Percentiles rank a stretch among this genome's conserved stretches.
Conservation (phyloP, 2,888 invertebrate genomes). For the Leptogaster cylindrica region DNA sequence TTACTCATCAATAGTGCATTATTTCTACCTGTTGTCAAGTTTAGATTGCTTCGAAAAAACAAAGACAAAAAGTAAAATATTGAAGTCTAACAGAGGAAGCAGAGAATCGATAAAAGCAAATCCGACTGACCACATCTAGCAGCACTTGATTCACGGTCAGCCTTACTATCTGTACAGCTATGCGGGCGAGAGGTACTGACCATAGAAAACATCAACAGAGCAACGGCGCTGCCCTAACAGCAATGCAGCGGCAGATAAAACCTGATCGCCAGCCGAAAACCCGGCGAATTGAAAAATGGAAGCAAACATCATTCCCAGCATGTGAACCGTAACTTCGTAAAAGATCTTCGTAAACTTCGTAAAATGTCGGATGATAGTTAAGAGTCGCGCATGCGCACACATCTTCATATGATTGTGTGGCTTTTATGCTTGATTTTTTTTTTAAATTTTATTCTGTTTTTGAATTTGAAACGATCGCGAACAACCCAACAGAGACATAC, state of each 20-base stretch:
- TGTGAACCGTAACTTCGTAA: slow-evolving; percentile 27
- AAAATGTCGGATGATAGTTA: no score
- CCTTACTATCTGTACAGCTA: slow-evolving; percentile 47
- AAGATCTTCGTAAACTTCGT: neutral
- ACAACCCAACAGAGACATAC: neutral
- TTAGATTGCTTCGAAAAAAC: no score
- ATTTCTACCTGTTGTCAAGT: no score
- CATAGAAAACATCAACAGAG: slow-evolving; percentile 6
- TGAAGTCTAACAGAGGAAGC: neutral
- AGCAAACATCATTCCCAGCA: slow-evolving; percentile 5
- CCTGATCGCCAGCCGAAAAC: slow-evolving; percentile 1
- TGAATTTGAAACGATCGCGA: neutral
- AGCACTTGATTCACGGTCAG: slow-evolving; percentile 44
- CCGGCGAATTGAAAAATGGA: neutral
- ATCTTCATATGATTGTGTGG: neutral
- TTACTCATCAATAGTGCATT: no score
- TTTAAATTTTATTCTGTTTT: no score
- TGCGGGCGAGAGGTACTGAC: slow-evolving; percentile 36
- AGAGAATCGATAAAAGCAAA: neutral
- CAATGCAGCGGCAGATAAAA: slow-evolving; percentile 1
- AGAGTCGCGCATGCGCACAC: slow-evolving; percentile 25
- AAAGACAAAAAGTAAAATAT: neutral
- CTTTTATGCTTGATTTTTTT: no score
- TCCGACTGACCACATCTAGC: slow-evolving; percentile 23
- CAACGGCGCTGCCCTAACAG: neutral